Base-by-base conservation (phyloP, 2,797 vertebrate genomes). In the Acrocephalus scirpaceus region DNA sequence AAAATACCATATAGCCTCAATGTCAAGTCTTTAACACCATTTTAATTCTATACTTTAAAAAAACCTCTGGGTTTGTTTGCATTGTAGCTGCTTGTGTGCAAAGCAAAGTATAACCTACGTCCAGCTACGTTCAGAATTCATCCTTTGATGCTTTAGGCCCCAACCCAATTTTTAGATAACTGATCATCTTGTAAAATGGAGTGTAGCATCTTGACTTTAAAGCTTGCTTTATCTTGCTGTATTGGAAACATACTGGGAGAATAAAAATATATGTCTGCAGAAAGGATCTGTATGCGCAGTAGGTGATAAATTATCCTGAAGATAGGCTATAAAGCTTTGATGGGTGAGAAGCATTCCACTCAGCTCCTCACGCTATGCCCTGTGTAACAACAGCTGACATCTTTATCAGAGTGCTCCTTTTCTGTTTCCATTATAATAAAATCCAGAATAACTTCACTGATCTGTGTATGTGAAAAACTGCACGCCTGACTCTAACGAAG, bases 301-400 rank as follows among this genome's bases (percentile, higher is more conserved):
- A 47, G 45, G 93, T 85, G 81, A 95, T 92, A 92, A 93, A 95
- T 95, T 81, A 88, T 56, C 83, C 34, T 92, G 88, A 88, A 86
- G 88, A 92, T 53, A 75, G 17, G 21, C 70, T 85, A 45, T 88
- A 93, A 96, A 94, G 95, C 86, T 86, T 27, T 73, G 92, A 88
- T 69, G 66, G 70, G 82, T 80, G 90, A 94, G 85, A 95, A 86
- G 83, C 86, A 95, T 86, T 86, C 73, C 83, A 64, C 94, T 86
- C 95, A 86, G 82, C 51, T 92, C 73, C 79, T 72, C 65, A 76
- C 0, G 1, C 65, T 44, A 32, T 15, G 47, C 5, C 25, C 72
- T 66, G 51, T n/a, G 17, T 76, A 86, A 93, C 70, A 70, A 83
- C 67, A 66, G 80, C 1, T 95, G 95, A 96, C 80, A 62, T 90